Evolutionary conservation across 1,140 invertebrate species (phyloP).

Genomic region (Zaprionus tsacasi): DNA sequence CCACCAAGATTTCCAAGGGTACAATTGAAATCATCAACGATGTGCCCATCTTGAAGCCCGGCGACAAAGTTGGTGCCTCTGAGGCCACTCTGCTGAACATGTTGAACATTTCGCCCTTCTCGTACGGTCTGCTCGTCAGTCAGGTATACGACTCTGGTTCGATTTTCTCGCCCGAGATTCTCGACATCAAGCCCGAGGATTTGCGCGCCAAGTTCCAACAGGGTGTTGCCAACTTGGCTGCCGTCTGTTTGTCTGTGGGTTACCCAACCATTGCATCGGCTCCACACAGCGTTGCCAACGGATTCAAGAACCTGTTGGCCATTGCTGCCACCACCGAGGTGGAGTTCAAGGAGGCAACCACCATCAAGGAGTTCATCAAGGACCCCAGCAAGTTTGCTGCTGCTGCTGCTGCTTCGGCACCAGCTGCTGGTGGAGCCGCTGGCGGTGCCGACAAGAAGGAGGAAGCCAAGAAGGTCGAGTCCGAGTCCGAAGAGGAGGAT

Average conservation of each 20-base stretch:
- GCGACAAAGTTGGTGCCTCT: conserved; percentile 98
- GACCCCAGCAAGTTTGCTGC: conserved; percentile 97
- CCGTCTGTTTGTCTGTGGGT: conserved; percentile 96
- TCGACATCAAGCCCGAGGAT: conserved; percentile 99
- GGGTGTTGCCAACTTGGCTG: conserved; percentile 96
- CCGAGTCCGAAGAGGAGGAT: conserved; percentile 94
- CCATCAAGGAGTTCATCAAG: conserved; percentile 96
- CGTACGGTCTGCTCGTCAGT: conserved; percentile 97
- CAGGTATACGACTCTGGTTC: conserved; percentile 99
- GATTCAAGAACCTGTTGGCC: conserved; percentile 99
- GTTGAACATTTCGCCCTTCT: conserved; percentile 99
- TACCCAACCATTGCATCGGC: conserved; percentile 98
- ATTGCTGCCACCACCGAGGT: conserved; percentile 98
- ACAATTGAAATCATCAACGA: conserved; percentile 99
- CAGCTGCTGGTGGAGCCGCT: conserved; percentile 86
- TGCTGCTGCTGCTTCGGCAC: conserved; percentile 87
- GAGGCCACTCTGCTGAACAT: conserved; percentile 99
- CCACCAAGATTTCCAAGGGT: conserved; percentile 99
- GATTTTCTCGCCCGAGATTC: conserved; percentile 97
- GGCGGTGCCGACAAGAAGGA: conserved; percentile 87
- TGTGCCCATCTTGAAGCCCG: conserved; percentile 97
- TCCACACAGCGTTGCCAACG: conserved; percentile 98
- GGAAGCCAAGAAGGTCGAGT: conserved; percentile 91
- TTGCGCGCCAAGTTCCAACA: conserved; percentile 94
- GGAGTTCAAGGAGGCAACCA: conserved; percentile 96